Conservation (phyloP, 2,113 vertebrate species). For the Amblyopsis rosae region DNA sequence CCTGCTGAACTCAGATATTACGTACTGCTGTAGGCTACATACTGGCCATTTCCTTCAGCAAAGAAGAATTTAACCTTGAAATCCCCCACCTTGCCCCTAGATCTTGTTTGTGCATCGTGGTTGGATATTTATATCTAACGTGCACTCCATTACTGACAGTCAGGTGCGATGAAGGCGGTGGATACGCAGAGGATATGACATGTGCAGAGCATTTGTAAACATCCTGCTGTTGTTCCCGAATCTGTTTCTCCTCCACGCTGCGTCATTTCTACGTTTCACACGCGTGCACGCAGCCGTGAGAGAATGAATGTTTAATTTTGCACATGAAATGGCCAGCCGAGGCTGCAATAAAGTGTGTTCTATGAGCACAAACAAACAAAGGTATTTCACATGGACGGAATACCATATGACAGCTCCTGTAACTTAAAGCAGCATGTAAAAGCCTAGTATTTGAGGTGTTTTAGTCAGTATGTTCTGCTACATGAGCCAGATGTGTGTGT, state of each 20-base stretch:
- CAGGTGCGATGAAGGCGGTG: constrained; percentile 7
- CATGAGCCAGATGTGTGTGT: too few relatives aligned
- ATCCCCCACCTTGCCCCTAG: not conserved
- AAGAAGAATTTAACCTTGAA: not conserved
- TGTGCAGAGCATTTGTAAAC: not conserved
- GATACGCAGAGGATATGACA: constrained; percentile 8
- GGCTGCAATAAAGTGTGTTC: not conserved
- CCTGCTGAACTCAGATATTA: too few relatives aligned
- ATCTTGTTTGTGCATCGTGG: constrained; percentile 30
- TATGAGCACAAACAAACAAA: not conserved
- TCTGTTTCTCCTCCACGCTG: not conserved
- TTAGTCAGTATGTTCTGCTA: too few relatives aligned
- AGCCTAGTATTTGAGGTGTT: too few relatives aligned
- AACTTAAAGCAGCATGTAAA: too few relatives aligned
- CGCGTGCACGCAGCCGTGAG: not conserved
- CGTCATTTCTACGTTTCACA: not conserved
- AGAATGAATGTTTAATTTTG: not conserved
- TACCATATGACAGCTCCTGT: too few relatives aligned
- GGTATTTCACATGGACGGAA: not conserved
- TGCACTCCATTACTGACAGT: constrained; percentile 23
- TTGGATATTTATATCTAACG: too few relatives aligned
- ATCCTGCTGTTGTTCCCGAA: not conserved
- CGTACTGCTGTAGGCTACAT: too few relatives aligned
- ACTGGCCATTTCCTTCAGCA: not conserved
- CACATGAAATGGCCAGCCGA: constrained; percentile 6